These are phyloP conservation scores for Pseudomyrmex dendroicus DNA, from an alignment of 1,140 invertebrate genomes.

Conservation along the genomic window DNA sequence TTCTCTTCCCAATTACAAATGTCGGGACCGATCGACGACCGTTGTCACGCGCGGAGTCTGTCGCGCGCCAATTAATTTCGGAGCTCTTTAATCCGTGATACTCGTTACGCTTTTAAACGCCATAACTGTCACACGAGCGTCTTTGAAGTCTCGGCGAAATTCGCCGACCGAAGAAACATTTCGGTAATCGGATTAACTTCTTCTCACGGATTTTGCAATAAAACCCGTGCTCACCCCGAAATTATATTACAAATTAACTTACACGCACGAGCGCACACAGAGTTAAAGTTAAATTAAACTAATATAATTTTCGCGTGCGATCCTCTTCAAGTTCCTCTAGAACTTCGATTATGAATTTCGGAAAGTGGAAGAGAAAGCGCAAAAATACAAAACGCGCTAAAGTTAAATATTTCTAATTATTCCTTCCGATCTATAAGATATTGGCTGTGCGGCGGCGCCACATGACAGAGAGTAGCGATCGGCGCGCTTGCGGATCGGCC, in stretches of 20 bases:
- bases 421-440: too few relatives aligned
- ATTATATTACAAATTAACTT: too few relatives aligned
- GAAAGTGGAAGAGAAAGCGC: neutral
- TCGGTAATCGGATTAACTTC: neutral
- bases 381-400: neutral
- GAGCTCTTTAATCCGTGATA: conserved; percentile 46
- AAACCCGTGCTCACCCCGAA: neutral
- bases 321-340: neutral
- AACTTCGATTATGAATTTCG: too few relatives aligned
- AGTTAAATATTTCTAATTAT: neutral
- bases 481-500: too few relatives aligned
- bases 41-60: conserved; percentile 1
- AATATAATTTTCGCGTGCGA: neutral
- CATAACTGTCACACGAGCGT: conserved; percentile 30
- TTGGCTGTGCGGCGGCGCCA: too few relatives aligned
- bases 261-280: too few relatives aligned
- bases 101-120: conserved; percentile 35
- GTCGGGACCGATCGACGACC: conserved; percentile 21
- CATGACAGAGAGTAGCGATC: too few relatives aligned
- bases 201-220: neutral
- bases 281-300: neutral
- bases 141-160: conserved; percentile 24
- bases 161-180: neutral
- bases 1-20: conserved; percentile 53
- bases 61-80: conserved; percentile 54